These are phyloP conservation scores for Parochlus steinenii DNA, from an alignment of 2,888 invertebrate species.

Conservation along the genomic window DNA sequence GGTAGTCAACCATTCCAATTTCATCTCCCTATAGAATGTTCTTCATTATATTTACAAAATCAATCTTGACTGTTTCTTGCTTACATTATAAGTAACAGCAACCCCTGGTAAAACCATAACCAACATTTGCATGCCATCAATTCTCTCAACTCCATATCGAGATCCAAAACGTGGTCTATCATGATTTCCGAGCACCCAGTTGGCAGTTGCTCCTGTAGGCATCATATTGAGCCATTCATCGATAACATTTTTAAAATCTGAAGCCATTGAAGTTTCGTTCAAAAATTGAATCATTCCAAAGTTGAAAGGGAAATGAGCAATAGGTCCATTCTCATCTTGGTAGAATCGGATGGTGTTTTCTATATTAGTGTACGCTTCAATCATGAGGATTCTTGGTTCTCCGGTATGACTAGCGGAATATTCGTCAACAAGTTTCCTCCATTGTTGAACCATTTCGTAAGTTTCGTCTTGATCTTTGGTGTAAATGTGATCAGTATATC, in stretches of 20 bases:
- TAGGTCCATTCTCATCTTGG: constrained; percentile 38
- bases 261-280: constrained; percentile 33
- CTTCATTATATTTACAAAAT: too few relatives aligned
- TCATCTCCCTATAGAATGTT: too few relatives aligned
- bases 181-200: constrained; percentile 63
- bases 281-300: constrained; percentile 44
- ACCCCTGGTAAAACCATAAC: constrained; percentile 68
- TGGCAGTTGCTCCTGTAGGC: constrained; percentile 36
- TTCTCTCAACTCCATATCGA: constrained; percentile 45
- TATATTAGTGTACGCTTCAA: constrained; percentile 1
- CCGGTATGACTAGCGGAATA: constrained; percentile 28
- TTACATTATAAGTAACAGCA: constrained; percentile 71
- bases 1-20: constrained; percentile 42
- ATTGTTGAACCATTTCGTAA: constrained; percentile 37
- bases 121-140: constrained; percentile 74
- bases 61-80: too few relatives aligned
- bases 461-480: constrained; percentile 39
- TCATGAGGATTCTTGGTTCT: constrained; percentile 23
- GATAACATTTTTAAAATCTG: constrained; percentile 36
- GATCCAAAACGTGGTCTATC: constrained; percentile 52
- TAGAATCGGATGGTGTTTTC: constrained; percentile 23
- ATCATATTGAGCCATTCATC: constrained; percentile 39
- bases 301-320: constrained; percentile 54
- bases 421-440: constrained; percentile 38
- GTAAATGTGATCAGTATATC: constrained; percentile 34